These are phyloP conservation scores for Heliangelus exortis DNA, from an alignment of 2,797 vertebrate genomes.

Conservation along the genomic window DNA sequence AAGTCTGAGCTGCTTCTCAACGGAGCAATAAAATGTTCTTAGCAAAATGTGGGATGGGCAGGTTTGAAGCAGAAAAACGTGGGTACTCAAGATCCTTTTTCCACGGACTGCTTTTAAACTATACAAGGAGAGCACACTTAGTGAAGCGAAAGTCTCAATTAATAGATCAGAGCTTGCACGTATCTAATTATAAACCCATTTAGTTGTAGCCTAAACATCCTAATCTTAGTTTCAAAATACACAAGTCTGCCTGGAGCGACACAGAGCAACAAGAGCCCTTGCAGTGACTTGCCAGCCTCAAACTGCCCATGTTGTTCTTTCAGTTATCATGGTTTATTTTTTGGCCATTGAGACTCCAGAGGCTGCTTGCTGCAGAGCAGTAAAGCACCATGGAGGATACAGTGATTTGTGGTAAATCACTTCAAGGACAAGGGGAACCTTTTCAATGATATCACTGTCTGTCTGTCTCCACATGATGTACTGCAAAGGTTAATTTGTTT, in stretches of 20 bases:
- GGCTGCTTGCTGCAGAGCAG: neutral
- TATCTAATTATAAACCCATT: conserved; percentile 38
- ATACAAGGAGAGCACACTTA: neutral
- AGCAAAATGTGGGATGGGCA: neutral
- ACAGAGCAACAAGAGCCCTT: accelerated
- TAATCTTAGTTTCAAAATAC: conserved; percentile 34
- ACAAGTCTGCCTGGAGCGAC: neutral
- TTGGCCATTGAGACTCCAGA: neutral
- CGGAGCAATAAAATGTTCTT: neutral
- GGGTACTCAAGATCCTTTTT: neutral
- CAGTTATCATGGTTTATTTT: conserved; percentile 53
- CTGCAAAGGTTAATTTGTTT: conserved; percentile 61
- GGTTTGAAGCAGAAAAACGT: neutral
- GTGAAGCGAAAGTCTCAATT: neutral
- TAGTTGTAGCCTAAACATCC: conserved; percentile 58
- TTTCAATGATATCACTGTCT: neutral
- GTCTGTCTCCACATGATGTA: neutral
- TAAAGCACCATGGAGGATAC: neutral
- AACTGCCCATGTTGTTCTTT: neutral
- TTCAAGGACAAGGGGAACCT: conserved; percentile 4
- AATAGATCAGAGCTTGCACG: neutral
- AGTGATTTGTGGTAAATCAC: neutral
- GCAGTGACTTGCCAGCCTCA: neutral
- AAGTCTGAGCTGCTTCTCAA: neutral
- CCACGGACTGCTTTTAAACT: neutral